Percentiles rank a stretch among this genome's conserved stretches.
phyloP scores from a whole-genome alignment of 2,113 vertebrate genomes.

The Sitta europaea region DNA sequence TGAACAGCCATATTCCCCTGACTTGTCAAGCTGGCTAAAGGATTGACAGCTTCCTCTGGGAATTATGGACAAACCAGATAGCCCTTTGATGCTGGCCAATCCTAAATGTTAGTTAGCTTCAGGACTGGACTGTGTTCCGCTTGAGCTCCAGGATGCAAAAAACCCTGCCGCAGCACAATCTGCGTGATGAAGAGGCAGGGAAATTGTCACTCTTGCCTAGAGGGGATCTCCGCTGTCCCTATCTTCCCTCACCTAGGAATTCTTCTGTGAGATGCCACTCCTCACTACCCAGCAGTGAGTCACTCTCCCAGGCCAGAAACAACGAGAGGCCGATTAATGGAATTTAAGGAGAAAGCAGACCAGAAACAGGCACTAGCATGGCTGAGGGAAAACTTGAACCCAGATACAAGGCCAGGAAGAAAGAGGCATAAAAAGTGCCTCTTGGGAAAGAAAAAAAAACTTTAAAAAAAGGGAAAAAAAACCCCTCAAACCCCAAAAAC shows the following conservation, averaged over 20 bases:
- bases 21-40: conserved; percentile 70
- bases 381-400: conserved; percentile 45
- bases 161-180: background rate
- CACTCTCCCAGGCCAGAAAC: conserved; percentile 47
- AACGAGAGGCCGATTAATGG: background rate
- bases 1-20: conserved; percentile 76
- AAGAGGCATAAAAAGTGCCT: conserved; percentile 32
- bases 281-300: conserved; percentile 3
- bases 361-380: conserved; percentile 20
- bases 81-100: conserved; percentile 56
- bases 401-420: conserved; percentile 26
- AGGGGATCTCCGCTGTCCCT: background rate
- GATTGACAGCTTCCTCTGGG: conserved; percentile 62
- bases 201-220: background rate
- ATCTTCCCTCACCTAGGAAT: background rate
- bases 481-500: background rate
- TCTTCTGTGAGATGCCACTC: background rate
- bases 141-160: conserved; percentile 18
- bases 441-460: background rate
- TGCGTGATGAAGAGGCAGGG: background rate
- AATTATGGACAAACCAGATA: conserved; percentile 31
- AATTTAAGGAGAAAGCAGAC: conserved; percentile 26
- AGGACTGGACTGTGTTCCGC: conserved; percentile 33
- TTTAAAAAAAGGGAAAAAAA: no score
- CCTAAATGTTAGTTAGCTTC: conserved; percentile 19